Base-by-base conservation (phyloP, 2,113 vertebrate genomes). In the Amphilophus citrinellus region DNA sequence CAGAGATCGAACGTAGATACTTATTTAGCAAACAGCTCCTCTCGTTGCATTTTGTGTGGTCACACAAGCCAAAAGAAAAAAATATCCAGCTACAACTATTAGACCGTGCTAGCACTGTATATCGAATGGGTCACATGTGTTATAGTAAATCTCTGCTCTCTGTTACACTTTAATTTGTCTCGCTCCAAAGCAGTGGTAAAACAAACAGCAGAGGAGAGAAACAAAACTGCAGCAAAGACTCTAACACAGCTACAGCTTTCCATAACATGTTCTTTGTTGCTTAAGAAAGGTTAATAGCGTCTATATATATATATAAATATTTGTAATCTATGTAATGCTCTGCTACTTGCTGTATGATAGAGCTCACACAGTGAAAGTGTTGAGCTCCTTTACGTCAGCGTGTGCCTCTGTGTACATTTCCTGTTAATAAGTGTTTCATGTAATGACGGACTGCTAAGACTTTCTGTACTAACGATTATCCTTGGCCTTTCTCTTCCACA, bases 401-500 rank as follows among this genome's bases (percentile, higher is more conserved):
- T 53, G 24, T 32, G 18, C 14, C 24, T 77, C 27, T 15, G 35
- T 61, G 78, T 35, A 14, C 17, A 1, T 84, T 82, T 63, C 5
- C 53, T 44, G 39, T 79, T 62, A 63, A 66, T 79, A 30, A 76
- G 80, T 47, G 53, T 58, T 65, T 35, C 79, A 84, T 39, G 2
- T 84, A 59, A 81, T 83, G 86, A 84, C 62, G 59, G 32, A 57
- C n/a, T 27, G 22, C 62, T 58, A 58, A 66, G 27, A 62, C 84
- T 53, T 80, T 84, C 39, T 90, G 79, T 60, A 82, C 86, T 94
- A 91, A 95, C 37, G 14, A 79, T 60, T 86, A 22, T 92, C 76
- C 82, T 87, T 91, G 82, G 63, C 76, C 17, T 82, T 77, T 91
- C 84, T 94, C 84, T 83, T 90, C 91, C 94, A 80, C 96, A 97